phyloP scores from a whole-genome alignment of 2,888 invertebrate species.

The Leptothorax acervorum region DNA sequence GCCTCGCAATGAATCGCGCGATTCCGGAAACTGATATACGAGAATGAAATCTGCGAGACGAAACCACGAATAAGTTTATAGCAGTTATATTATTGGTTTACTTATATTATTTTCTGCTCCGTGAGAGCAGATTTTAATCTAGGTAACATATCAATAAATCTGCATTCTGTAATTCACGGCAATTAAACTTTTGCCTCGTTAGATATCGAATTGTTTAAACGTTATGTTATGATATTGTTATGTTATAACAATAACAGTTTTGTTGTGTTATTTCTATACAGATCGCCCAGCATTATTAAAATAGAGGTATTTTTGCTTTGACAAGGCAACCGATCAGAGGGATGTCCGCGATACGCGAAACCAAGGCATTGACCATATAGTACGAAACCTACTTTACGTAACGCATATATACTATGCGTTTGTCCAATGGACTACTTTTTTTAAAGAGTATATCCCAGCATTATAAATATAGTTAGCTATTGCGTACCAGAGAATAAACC shows the following conservation, averaged over 20 bases:
- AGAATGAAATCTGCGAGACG: background rate
- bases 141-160: background rate
- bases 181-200: background rate
- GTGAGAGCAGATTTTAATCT: background rate
- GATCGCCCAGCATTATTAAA: background rate
- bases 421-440: conserved; percentile 24
- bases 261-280: background rate
- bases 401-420: conserved; percentile 31
- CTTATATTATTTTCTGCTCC: background rate
- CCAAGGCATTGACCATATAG: conserved; percentile 22
- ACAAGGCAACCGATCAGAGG: conserved; percentile 2
- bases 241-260: too few species aligned
- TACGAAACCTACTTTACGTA: conserved; percentile 44
- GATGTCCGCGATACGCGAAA: conserved; percentile 28
- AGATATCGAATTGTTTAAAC: background rate
- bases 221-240: too few species aligned
- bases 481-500: background rate
- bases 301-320: background rate
- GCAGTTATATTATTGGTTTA: background rate
- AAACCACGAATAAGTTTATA: background rate
- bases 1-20: background rate
- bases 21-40: background rate
- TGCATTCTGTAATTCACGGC: background rate
- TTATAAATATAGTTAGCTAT: conserved; percentile 1
- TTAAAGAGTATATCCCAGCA: conserved; percentile 21